Evolutionary conservation across 2,797 vertebrate species (phyloP).

Genomic region (Platyrinchus mystaceus): DNA sequence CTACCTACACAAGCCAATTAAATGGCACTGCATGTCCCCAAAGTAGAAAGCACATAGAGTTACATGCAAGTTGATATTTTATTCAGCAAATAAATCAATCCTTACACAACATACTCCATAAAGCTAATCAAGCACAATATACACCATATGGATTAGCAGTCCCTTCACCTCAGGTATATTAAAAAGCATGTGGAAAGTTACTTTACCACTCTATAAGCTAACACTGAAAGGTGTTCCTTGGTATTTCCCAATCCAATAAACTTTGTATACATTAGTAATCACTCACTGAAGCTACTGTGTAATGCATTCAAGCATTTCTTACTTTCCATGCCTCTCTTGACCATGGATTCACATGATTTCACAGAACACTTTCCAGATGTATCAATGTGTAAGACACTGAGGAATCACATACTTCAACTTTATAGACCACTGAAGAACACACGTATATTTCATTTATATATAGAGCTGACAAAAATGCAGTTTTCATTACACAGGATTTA

Average conservation of each 20-base stretch:
- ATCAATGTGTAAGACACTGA: neutral
- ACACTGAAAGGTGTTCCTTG: neutral
- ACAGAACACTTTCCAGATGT: neutral
- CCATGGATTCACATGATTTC: neutral
- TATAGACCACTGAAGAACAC: neutral
- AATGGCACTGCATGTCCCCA: neutral
- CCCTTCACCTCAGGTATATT: neutral
- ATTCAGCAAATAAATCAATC: slow-evolving; percentile 28
- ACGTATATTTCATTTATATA: neutral
- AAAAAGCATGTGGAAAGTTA: neutral
- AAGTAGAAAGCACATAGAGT: neutral
- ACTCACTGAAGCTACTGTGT: neutral
- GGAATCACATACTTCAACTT: neutral
- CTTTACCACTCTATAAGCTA: neutral
- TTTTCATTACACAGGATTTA: neutral
- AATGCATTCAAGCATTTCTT: neutral
- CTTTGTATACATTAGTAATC: accelerated
- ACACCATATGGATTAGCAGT: neutral
- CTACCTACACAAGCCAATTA: slow-evolving; percentile 15
- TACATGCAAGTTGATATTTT: neutral
- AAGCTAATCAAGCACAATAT: neutral
- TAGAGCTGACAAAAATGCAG: neutral
- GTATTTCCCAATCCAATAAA: neutral
- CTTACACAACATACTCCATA: neutral
- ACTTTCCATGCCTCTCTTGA: neutral